Conservation (phyloP, 2,888 invertebrate genomes). For the Apamea epomidion region DNA sequence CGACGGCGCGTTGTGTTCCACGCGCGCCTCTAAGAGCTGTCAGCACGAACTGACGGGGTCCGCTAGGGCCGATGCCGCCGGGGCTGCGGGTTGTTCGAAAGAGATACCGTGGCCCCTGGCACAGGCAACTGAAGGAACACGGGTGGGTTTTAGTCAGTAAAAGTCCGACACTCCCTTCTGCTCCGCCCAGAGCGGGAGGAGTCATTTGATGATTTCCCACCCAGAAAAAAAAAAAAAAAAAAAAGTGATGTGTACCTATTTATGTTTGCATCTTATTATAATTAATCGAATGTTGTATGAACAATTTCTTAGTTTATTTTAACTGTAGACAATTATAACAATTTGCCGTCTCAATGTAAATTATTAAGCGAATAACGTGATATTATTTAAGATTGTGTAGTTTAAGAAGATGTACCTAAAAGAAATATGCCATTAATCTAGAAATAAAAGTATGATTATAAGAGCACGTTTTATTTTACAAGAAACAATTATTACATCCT, state of each 20-base stretch:
- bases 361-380: constrained; percentile 78
- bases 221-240: no score
- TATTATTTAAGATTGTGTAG: constrained; percentile 80
- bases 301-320: constrained; percentile 54
- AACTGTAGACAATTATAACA: constrained; percentile 59
- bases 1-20: no score
- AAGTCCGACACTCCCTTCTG: no score
- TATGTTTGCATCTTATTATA: constrained; percentile 50
- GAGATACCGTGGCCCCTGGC: no score
- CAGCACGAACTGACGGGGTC: no score
- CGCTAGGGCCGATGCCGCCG: no score
- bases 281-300: constrained; percentile 46
- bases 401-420: constrained; percentile 78
- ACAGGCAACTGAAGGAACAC: no score
- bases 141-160: no score
- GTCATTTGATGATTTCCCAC: no score
- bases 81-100: no score
- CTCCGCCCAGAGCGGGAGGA: no score
- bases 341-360: constrained; percentile 67
- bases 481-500: neutral
- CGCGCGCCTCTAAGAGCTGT: no score
- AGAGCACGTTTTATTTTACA: constrained; percentile 42
- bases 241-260: constrained; percentile 42
- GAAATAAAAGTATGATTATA: constrained; percentile 67
- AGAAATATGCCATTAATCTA: constrained; percentile 81